Evolutionary conservation across 2,797 vertebrate genomes (phyloP), one percentile per base, ranked within the genome.

Genomic region (Pristis pectinata): DNA sequence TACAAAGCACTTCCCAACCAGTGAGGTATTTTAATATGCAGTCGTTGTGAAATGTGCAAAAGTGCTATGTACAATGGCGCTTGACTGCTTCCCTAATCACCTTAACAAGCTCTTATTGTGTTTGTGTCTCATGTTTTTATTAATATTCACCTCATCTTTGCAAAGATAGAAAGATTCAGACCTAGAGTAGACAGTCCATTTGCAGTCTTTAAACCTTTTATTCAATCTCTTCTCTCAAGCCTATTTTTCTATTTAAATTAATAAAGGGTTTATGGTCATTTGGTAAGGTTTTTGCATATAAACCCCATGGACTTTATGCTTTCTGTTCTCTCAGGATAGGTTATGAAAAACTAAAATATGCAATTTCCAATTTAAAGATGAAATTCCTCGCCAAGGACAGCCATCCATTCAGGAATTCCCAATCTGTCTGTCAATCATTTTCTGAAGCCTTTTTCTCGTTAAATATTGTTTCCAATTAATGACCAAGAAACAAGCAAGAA

Each of bases 391-490:
- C 34, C 85, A 89, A 61, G 30, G 1, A 19, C 17, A 19, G 15
- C 11, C 30, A n/a, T 9, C 87, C 22, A 24, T 74, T 6, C 70
- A 74, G 67, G 67, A 70, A 70, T 67, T 70, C 27, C 74, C 10
- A 79, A 79, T 41, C 19, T 37, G 7, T n/a, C 37, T 10, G 15
- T 64, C 34, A 8, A 30, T 53, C 30, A 89, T 89, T 59, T 89
- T 59, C 34, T 61, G 17, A 61, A 0, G 15, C 1, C 15, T 89
- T 59, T 61, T n/a, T 17, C 30, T 34, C 89, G 34, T 89, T n/a
- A 34, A 89, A 89, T 89, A 34, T n/a, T 89, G 44, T 30, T 83
- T 83, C 82, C 44, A 89, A 27, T n/a, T 89, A 89, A 59, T 89
- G 85, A 53, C 44, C 53, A 24, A 13, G 22, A 19, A 6, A 10